Percentiles rank a stretch among this genome's conserved stretches.
These are phyloP conservation scores for Cavia aperea DNA, from an alignment of 2,113 vertebrate genomes.

Conservation along the genomic window DNA sequence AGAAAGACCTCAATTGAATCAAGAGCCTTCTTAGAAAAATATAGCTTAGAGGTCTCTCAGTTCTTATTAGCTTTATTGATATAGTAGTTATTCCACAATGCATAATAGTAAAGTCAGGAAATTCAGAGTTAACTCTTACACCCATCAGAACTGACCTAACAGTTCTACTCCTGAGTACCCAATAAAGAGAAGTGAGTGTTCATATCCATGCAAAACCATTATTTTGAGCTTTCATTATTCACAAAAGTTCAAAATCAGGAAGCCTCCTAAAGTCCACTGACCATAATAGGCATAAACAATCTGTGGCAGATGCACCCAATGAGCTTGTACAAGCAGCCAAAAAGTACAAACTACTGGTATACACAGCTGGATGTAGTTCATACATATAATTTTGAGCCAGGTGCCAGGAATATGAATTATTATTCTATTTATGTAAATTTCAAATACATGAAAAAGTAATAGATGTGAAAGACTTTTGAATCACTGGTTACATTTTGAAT, in stretches of 20 bases:
- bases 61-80: background rate
- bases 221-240: background rate
- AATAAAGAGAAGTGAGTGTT: background rate
- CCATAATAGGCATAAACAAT: background rate
- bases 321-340: background rate
- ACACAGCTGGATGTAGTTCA: background rate
- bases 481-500: background rate
- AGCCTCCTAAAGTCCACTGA: background rate
- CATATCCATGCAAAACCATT: background rate
- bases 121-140: background rate
- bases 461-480: background rate
- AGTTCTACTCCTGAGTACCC: background rate
- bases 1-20: conserved; percentile 29
- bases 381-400: background rate
- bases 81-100: background rate
- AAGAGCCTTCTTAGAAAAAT: conserved; percentile 2
- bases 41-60: background rate
- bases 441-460: background rate
- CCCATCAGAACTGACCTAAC: background rate
- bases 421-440: background rate
- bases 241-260: conserved; percentile 16
- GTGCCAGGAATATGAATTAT: background rate
- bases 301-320: background rate
- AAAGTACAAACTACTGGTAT: background rate
- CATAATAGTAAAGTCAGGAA: background rate